Evolutionary conservation across 2,113 vertebrate species (phyloP).

Genomic region (Ptyas mucosa): DNA sequence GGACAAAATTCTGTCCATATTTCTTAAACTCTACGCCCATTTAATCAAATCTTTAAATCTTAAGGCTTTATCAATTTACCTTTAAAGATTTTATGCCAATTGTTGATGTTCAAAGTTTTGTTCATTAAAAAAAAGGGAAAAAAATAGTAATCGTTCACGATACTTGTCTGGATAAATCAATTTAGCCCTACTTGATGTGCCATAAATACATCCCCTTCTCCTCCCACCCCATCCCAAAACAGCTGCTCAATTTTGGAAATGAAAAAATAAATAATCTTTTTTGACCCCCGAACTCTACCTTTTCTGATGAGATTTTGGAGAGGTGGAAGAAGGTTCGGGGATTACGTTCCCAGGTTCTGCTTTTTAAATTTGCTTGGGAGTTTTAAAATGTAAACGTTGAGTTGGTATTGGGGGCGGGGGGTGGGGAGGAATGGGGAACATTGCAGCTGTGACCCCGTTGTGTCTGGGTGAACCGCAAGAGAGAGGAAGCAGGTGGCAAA

Average conservation of each 20-base stretch:
- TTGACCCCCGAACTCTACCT: background rate
- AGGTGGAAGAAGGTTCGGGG: constrained; percentile 44
- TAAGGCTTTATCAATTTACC: too few species aligned
- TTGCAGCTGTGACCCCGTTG: constrained; percentile 63
- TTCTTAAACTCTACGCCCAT: too few species aligned
- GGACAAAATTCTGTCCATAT: too few species aligned
- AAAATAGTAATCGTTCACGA: constrained; percentile 73
- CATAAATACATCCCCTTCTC: constrained; percentile 67
- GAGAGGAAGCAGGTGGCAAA: constrained; percentile 64
- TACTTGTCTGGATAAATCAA: constrained; percentile 88
- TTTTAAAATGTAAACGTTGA: constrained; percentile 52
- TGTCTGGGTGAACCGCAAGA: constrained; percentile 59
- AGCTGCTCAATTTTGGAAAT: constrained; percentile 67
- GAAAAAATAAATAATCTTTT: background rate
- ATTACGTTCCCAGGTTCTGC: background rate
- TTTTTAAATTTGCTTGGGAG: constrained; percentile 57
- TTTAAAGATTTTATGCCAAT: constrained; percentile 60
- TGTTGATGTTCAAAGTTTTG: constrained; percentile 69
- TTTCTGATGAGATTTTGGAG: background rate
- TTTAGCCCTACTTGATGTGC: constrained; percentile 78
- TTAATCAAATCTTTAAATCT: too few species aligned
- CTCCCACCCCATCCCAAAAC: constrained; percentile 57
- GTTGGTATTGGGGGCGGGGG: constrained; percentile 52
- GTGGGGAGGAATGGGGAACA: background rate
- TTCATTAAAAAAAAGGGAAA: constrained; percentile 10